Evolutionary conservation across 1,140 invertebrate genomes (phyloP).

Genomic region (Diorhabda elongata): DNA sequence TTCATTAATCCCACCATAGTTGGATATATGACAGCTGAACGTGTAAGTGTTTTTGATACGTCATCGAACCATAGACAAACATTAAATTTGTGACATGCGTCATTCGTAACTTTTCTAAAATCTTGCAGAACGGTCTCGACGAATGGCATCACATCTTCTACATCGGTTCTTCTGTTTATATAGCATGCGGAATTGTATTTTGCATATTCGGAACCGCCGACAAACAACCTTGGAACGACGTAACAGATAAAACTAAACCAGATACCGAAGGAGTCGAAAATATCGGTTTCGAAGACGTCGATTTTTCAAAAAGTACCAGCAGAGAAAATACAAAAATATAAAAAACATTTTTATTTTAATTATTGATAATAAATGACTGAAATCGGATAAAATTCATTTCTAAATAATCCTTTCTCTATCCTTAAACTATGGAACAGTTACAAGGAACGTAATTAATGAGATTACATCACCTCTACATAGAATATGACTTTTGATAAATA

Average conservation of each 20-base stretch:
- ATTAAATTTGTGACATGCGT: not conserved
- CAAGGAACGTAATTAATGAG: no score
- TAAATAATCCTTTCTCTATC: no score
- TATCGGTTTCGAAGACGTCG: constrained; percentile 8
- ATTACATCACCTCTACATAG: no score
- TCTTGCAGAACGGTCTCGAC: constrained; percentile 52
- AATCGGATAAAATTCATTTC: no score
- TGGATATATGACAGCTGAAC: constrained; percentile 60
- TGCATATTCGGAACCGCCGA: constrained; percentile 49
- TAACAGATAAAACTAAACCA: not conserved
- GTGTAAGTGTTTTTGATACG: constrained; percentile 48
- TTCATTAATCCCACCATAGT: constrained; percentile 69
- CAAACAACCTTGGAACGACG: constrained; percentile 49
- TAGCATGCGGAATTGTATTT: constrained; percentile 53
- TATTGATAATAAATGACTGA: not conserved
- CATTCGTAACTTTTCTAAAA: not conserved
- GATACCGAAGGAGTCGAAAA: constrained; percentile 6
- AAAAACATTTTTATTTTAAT: not conserved
- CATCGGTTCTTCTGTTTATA: constrained; percentile 53
- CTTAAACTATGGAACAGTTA: no score
- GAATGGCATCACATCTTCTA: constrained; percentile 61
- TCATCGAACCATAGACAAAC: not conserved
- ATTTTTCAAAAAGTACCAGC: not conserved
- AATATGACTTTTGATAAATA: no score
- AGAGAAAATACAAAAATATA: not conserved